Evolutionary conservation across 2,888 invertebrate species (phyloP).

Genomic region (Hypolimnas misippus): DNA sequence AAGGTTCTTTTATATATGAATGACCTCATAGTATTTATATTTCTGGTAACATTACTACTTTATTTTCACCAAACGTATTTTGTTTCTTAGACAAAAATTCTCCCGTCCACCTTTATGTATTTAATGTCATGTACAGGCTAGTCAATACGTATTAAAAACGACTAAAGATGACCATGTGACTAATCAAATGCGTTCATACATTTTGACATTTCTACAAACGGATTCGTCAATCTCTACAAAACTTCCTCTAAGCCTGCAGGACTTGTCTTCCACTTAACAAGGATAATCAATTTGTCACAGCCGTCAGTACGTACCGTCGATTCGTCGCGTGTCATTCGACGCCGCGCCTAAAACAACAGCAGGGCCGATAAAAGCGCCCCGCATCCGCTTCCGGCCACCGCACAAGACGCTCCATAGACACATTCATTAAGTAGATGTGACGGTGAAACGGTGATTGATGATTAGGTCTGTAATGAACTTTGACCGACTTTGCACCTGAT

Average conservation of each 20-base stretch:
- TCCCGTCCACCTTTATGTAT: too few relatives aligned
- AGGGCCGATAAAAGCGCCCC: slow-evolving; percentile 64
- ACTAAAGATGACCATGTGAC: too few relatives aligned
- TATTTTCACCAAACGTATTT: too few relatives aligned
- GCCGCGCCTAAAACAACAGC: slow-evolving; percentile 59
- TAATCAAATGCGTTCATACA: too few relatives aligned
- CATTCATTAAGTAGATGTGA: slow-evolving; percentile 30
- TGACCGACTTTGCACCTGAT: slow-evolving; percentile 2
- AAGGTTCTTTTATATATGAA: too few relatives aligned
- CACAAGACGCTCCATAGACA: slow-evolving; percentile 58
- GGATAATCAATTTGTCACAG: slow-evolving; percentile 58
- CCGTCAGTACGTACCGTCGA: slow-evolving; percentile 45
- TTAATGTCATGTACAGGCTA: too few relatives aligned
- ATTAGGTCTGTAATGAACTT: slow-evolving; percentile 5
- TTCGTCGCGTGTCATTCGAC: slow-evolving; percentile 54
- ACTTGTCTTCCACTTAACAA: slow-evolving; percentile 27
- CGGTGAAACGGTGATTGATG: slow-evolving; percentile 13
- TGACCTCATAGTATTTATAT: too few relatives aligned
- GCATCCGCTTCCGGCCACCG: slow-evolving; percentile 71
- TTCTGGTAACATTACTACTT: too few relatives aligned
- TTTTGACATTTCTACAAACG: neutral
- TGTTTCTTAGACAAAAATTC: too few relatives aligned
- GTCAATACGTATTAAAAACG: too few relatives aligned
- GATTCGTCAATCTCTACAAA: neutral
- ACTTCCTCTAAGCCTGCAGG: neutral